phyloP scores from a whole-genome alignment of 2,888 invertebrate genomes.

The Ferrisia virgata region DNA sequence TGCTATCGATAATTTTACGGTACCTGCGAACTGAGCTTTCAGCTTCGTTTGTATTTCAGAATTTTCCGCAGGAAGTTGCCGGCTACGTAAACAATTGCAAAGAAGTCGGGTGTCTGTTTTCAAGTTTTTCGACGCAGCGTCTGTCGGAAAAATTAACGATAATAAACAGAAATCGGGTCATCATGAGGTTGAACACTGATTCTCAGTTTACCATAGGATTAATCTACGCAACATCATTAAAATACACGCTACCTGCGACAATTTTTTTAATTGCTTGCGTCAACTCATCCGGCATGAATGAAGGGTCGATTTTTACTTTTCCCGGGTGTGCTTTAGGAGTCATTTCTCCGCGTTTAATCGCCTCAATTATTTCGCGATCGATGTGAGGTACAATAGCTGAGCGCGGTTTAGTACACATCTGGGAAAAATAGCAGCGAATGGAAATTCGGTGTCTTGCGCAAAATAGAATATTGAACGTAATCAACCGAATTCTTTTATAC shows the following conservation, averaged over 20 bases:
- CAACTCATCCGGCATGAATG: conserved; percentile 63
- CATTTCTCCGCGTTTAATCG: conserved; percentile 55
- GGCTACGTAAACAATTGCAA: conserved; percentile 61
- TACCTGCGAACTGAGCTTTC: conserved; percentile 52
- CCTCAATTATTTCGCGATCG: conserved; percentile 48
- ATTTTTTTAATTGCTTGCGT: conserved; percentile 59
- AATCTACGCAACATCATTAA: no score
- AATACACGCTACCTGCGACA: conserved; percentile 54
- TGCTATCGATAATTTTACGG: no score
- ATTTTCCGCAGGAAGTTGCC: conserved; percentile 66
- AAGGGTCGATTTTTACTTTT: conserved; percentile 58
- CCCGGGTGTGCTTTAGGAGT: conserved; percentile 75
- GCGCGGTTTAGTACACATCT: neutral
- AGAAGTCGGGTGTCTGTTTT: conserved; percentile 59
- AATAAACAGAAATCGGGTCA: no score
- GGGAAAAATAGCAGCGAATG: neutral
- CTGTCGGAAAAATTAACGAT: conserved; percentile 54
- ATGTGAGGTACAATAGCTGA: conserved; percentile 48
- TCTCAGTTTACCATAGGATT: no score
- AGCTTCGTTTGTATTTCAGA: conserved; percentile 54
- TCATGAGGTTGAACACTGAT: no score
- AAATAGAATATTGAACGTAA: neutral
- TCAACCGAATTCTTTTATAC: neutral
- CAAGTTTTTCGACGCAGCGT: conserved; percentile 60
- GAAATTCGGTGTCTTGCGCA: neutral